Evolutionary conservation across 1,140 invertebrate genomes (phyloP), one percentile per base, ranked within the genome.

Genomic region (Drosophila navojoa): DNA sequence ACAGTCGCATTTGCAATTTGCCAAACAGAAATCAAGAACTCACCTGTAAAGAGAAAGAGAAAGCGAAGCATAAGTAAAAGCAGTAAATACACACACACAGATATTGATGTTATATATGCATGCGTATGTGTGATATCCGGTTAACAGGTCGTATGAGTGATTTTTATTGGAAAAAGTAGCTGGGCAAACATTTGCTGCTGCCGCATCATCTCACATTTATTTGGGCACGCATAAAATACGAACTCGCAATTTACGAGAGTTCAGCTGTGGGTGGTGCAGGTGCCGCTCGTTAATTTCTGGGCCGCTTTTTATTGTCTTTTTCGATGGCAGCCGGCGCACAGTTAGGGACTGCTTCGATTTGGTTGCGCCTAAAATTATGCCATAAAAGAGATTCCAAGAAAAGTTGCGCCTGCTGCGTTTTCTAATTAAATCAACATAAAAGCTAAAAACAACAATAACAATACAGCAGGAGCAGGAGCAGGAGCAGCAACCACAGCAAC

Each of bases 341-440:
- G 32, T 9, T 6, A 9, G 32, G 29, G 68, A 19, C 42, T 49
- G 49, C 38, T 85, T 80, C 81, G 81, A 84, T 85, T 80, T 70
- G 19, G 53, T 54, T 79, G 58, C 71, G 77, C 60, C 82, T 79
- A 76, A 87, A 86, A 81, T 70, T 87, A 87, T 86, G 84, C 84
- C 54, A 89, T 89, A 87, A 87, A 79, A 87, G n/a, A 50, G 42
- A 47, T 32, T 25, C 5, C n/a, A 52, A 9, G n/a, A 40, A 60
- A 67, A 78, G 45, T 74, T 70, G 60, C 44, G 47, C 42, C 27
- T 35, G 45, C 70, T 87, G 72, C 74, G 68, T 76, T 63, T 78
- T 77, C 82, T 86, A 86, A 87, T 86, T 87, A 87, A 81, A 87
- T 86, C 71, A 87, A 81, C 81, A 86, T 87, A 81, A 87, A 87